Base-by-base conservation (phyloP, 2,797 vertebrate genomes). In the Sebastes baramenuke region DNA sequence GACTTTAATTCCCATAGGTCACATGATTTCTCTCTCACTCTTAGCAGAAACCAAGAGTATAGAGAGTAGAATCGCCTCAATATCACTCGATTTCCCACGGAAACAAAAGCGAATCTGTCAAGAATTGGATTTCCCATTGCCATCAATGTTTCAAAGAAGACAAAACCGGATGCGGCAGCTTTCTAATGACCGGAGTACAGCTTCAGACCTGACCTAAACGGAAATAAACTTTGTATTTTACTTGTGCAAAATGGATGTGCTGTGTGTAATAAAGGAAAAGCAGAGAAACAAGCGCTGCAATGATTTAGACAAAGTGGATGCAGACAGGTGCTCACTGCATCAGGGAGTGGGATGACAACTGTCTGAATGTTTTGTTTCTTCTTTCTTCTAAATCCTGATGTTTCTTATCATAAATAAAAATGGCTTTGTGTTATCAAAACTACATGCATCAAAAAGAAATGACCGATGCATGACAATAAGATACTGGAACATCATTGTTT, bases 1-100 rank as follows among this genome's bases (percentile, higher is more conserved):
- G 46, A 80, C 68, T 81, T 86, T 64, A 84, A 85, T 91, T 90
- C 87, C 86, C 85, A 90, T 18, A 85, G 83, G 81, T 87, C 89
- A 90, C 54, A 54, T 91, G 88, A 79, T 59, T 78, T 80, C 55
- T 80, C 9, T 84, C 25, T 78, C 34, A 27, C 54, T 60, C 58
- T 46, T 6, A 32, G 75, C 69, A 72, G 61, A 85, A 87, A 82
- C 65, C 36, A 22, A 75, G 36, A 38, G 36, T 13, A 38, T 38
- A 20, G 36, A 67, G 13, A 83, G 29, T 22, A 32, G 2, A 22
- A 75, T 75, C 54, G 67, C 11, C 62, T 73, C 54, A 72, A 78
- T 69, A 67, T 87, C 65, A 59, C 55, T 75, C 55, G 8, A 55
- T 72, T 74, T 55, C 16, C 14, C 55, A 72, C 16, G 13, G 34